phyloP scores from a whole-genome alignment of 92 coral and sea anemone species.

The Siderastrea radians region DNA sequence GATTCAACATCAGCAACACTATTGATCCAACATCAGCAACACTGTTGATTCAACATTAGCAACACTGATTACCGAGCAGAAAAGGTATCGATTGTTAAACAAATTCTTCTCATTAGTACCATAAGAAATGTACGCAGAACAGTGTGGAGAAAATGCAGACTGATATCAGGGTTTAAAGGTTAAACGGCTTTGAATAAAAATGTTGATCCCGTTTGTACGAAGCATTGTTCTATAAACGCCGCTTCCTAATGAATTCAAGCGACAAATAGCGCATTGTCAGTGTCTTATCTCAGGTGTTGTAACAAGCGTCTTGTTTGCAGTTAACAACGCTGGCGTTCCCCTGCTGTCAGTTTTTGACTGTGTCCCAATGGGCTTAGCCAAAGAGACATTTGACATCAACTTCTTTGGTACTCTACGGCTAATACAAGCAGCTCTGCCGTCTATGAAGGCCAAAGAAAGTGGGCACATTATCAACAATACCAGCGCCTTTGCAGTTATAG shows the following conservation, averaged over 20 bases:
- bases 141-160: too few species aligned
- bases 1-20: too few species aligned
- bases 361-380: constrained; percentile 48
- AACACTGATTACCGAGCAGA: too few species aligned
- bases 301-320: constrained; percentile 30
- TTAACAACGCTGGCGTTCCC: constrained; percentile 86
- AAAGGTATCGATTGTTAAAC: too few species aligned
- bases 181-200: too few species aligned
- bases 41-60: too few species aligned
- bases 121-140: too few species aligned
- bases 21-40: too few species aligned
- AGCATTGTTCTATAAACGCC: not conserved
- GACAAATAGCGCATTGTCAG: not conserved
- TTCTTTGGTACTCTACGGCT: constrained; percentile 78
- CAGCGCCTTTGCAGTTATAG: constrained; percentile 63
- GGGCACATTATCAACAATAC: constrained; percentile 63
- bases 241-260: not conserved
- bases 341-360: constrained; percentile 66
- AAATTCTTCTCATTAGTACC: too few species aligned
- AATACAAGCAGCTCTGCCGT: constrained; percentile 79
- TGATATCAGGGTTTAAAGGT: too few species aligned
- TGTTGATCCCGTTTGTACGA: not conserved
- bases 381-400: constrained; percentile 69
- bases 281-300: not conserved
- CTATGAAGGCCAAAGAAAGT: constrained; percentile 73